These are phyloP conservation scores for Cremastinae sp. DNA, from an alignment of 2,888 invertebrate genomes.

Conservation along the genomic window DNA sequence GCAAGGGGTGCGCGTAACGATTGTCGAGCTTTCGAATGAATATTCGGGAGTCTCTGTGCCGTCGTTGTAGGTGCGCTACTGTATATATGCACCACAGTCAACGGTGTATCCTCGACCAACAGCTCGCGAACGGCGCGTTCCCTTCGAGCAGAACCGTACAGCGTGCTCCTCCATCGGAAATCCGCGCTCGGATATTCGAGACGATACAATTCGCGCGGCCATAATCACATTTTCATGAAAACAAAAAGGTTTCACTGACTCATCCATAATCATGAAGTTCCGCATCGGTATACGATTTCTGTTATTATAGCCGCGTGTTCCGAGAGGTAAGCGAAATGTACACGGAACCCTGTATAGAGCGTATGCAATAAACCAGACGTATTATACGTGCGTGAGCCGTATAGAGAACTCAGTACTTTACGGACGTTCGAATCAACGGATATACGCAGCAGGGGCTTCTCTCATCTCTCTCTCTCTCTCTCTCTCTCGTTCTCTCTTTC, in stretches of 20 bases:
- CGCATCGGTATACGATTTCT: constrained; percentile 9
- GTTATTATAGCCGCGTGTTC: constrained; percentile 28
- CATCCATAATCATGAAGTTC: constrained; percentile 56
- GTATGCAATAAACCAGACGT: constrained; percentile 26
- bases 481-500: too few relatives aligned
- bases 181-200: constrained; percentile 22
- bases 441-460: neutral
- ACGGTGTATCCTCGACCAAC: neutral
- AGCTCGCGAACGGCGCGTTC: neutral
- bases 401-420: constrained; percentile 4
- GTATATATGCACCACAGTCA: neutral
- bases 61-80: constrained; percentile 1
- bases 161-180: constrained; percentile 37
- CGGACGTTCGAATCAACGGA: neutral
- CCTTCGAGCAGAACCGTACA: neutral
- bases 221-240: constrained; percentile 54
- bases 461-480: too few relatives aligned
- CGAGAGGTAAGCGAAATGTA: neutral
- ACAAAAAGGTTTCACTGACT: constrained; percentile 40
- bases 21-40: constrained; percentile 33
- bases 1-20: constrained; percentile 22
- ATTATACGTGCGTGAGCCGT: neutral
- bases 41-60: constrained; percentile 42
- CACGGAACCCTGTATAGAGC: neutral
- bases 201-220: constrained; percentile 43